Conservation (phyloP, 2,888 invertebrate genomes). For the Mamestra brassicae region DNA sequence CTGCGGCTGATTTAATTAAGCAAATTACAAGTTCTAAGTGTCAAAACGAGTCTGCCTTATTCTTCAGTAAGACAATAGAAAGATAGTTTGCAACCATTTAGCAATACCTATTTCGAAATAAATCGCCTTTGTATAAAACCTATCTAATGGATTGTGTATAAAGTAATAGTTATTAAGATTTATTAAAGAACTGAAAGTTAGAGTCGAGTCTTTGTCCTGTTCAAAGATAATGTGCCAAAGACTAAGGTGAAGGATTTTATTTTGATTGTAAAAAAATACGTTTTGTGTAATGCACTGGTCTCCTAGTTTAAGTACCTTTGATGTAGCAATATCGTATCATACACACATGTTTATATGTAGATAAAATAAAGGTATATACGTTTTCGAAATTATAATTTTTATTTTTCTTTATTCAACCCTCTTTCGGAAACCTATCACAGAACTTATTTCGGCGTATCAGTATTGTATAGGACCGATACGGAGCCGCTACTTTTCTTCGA, state of each 20-base stretch:
- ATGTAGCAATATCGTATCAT: slow-evolving; percentile 86
- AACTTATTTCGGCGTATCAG: too few relatives aligned
- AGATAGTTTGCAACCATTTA: not conserved
- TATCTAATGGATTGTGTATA: slow-evolving; percentile 73
- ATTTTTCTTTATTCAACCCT: slow-evolving; percentile 38
- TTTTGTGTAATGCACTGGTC: slow-evolving; percentile 88
- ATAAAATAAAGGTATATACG: slow-evolving; percentile 88
- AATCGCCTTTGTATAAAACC: slow-evolving; percentile 61
- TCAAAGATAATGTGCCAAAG: slow-evolving; percentile 91
- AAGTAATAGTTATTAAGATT: slow-evolving; percentile 76
- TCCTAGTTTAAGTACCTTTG: slow-evolving; percentile 83
- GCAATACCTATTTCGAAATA: slow-evolving; percentile 15
- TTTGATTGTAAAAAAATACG: slow-evolving; percentile 78
- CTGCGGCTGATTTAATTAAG: not conserved
- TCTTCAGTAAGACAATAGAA: not conserved
- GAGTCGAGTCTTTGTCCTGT: slow-evolving; percentile 88
- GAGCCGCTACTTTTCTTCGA: too few relatives aligned
- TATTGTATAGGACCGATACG: too few relatives aligned
- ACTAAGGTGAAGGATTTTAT: slow-evolving; percentile 83
- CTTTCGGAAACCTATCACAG: not conserved
- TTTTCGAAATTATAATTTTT: slow-evolving; percentile 74
- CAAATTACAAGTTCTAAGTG: not conserved
- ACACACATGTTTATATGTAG: slow-evolving; percentile 90
- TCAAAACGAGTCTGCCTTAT: not conserved
- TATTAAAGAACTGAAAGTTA: slow-evolving; percentile 84